These are phyloP conservation scores for Selene dorsalis DNA, from an alignment of 2,797 vertebrate genomes.

Conservation along the genomic window DNA sequence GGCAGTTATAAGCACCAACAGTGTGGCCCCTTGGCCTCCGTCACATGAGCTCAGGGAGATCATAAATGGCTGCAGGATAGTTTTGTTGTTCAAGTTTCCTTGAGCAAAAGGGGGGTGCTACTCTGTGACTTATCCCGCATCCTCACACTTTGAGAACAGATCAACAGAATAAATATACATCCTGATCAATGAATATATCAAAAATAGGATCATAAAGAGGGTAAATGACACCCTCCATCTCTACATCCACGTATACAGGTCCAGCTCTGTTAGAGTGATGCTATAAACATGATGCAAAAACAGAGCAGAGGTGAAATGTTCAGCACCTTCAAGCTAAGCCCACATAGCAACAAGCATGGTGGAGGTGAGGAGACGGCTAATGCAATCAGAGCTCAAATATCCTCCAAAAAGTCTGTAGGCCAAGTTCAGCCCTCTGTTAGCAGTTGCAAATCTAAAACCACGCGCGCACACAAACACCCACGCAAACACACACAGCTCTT, in stretches of 20 bases:
- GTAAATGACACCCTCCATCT: conserved; percentile 7
- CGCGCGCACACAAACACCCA: conserved; percentile 19
- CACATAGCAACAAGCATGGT: conserved; percentile 34
- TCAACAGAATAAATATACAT: neutral
- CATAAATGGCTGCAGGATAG: neutral
- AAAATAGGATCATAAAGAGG: conserved; percentile 12
- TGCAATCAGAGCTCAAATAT: conserved; percentile 50
- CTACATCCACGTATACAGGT: neutral
- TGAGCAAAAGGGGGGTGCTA: neutral
- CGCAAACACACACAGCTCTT: conserved; percentile 11
- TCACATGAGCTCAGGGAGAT: conserved; percentile 5
- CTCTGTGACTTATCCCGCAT: conserved; percentile 21
- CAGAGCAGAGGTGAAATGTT: conserved; percentile 68
- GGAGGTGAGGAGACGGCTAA: conserved; percentile 60
- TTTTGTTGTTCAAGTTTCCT: neutral
- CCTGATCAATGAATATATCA: neutral
- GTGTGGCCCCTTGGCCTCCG: conserved; percentile 23
- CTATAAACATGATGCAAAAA: conserved; percentile 36
- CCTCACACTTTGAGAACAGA: neutral
- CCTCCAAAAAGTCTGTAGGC: conserved; percentile 40
- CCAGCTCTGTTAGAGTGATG: conserved; percentile 7
- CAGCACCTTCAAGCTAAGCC: conserved; percentile 41
- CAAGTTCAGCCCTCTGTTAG: conserved; percentile 36
- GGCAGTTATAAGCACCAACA: conserved; percentile 33
- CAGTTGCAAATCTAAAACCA: conserved; percentile 19